Base-by-base conservation (phyloP, 2,888 invertebrate genomes). In the Quadroppia sp. region DNA sequence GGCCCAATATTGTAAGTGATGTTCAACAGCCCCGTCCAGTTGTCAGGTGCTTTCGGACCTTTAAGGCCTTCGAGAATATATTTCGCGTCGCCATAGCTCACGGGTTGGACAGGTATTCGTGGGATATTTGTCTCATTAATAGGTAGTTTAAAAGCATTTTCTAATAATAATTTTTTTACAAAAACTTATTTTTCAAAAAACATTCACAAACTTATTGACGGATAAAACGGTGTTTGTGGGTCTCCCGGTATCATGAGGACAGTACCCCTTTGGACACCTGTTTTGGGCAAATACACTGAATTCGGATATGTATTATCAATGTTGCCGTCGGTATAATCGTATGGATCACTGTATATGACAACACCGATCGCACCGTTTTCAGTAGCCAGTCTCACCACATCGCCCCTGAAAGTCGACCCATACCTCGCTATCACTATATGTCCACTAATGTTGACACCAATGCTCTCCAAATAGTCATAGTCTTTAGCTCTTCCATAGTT, bases 371-470 rank as follows among this genome's bases (percentile, higher is more conserved):
- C 61, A n/a, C 83, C 83, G 32, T 78, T 78, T 4, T 73, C 15
- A 71, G 80, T 78, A 0, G 82, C 83, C 28, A 80, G 74, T 20
- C 77, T 74, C 15, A 75, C 73, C n/a, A 73, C 73, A 36, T 75
- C 73, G 7, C 70, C 75, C 15, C 75, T 69, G 48, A 61, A 75
- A 20, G 70, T 70, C 36, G 81, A 81, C 28, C 85, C 85, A 77
- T 85, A 85, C 75, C 85, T 80, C 36, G 83, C 82, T 48, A 86
- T 80, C 17, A 83, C 84, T 40, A 86, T 83, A 59, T 81, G 82
- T 0, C 83, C 84, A 11, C 78, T 78, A 20, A 83, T 78, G 70
- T 80, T 78, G 11, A 84, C 77, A 32, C 32, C 30, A 3, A 77
- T 78, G 6, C 76, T 73, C 11, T 78, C 78, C 32, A 84, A 78